Evolutionary conservation across 2,113 vertebrate genomes (phyloP).

Genomic region (Mastomys natalensis): DNA sequence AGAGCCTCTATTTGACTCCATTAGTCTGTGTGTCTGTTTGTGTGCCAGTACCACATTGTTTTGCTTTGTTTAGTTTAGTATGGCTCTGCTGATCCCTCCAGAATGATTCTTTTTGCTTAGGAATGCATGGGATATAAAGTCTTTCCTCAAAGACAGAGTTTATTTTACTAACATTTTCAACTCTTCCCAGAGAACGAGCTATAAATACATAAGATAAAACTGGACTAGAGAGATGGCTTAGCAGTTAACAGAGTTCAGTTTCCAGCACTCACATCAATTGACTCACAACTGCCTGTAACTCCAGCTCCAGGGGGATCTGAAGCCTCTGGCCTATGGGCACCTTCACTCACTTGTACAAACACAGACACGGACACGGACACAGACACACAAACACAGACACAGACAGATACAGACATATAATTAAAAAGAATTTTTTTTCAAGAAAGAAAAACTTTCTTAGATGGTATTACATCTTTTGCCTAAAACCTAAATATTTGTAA

Average conservation of each 20-base stretch:
- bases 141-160: background rate
- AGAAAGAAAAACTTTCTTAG: background rate
- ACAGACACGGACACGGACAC: background rate
- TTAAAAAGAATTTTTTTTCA: background rate
- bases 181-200: background rate
- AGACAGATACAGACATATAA: background rate
- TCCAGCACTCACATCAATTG: no score
- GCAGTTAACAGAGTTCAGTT: background rate
- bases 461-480: background rate
- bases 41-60: background rate
- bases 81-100: background rate
- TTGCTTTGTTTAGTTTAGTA: background rate
- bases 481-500: conserved; percentile 49
- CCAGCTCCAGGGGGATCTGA: background rate
- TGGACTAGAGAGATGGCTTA: background rate
- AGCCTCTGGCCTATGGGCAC: background rate
- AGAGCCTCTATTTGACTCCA: background rate
- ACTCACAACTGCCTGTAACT: background rate
- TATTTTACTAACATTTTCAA: conserved; percentile 25
- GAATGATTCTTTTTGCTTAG: background rate
- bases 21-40: background rate
- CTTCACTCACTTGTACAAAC: background rate
- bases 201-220: background rate
- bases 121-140: background rate
- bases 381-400: background rate